A percentile compares a stretch with the other conserved stretches of the same genome.
phyloP scores from a whole-genome alignment of 2,888 invertebrate genomes.

The Omphaloscelis lunosa region DNA sequence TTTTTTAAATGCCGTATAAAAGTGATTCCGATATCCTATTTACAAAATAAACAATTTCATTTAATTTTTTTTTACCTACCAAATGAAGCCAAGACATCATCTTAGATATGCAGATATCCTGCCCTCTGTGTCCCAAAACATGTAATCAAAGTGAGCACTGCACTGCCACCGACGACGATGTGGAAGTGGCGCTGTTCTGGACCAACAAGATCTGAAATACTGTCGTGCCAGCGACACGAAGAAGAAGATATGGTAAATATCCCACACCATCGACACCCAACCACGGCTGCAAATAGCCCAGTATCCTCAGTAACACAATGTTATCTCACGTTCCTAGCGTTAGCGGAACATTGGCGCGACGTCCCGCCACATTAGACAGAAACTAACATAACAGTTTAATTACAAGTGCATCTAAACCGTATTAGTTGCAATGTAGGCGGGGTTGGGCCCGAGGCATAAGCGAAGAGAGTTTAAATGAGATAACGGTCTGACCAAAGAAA shows the following conservation, averaged over 20 bases:
- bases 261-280: conserved; percentile 56
- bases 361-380: conserved; percentile 82
- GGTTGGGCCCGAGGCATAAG: conserved; percentile 59
- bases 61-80: not conserved
- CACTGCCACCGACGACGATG: not conserved
- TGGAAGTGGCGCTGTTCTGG: not conserved
- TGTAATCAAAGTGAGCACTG: not conserved
- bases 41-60: too few species aligned
- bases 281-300: conserved; percentile 68
- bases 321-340: conserved; percentile 77
- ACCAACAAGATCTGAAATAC: not conserved
- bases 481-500: not conserved
- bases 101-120: not conserved
- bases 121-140: not conserved
- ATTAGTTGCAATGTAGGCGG: conserved; percentile 77
- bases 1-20: too few species aligned
- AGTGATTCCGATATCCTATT: too few species aligned
- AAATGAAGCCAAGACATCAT: conserved; percentile 7
- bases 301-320: conserved; percentile 64
- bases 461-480: conserved; percentile 31
- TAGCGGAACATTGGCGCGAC: conserved; percentile 77
- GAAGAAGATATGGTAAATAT: conserved; percentile 15
- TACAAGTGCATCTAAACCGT: conserved; percentile 82
- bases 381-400: conserved; percentile 89
- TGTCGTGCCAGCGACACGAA: not conserved